Conservation (phyloP, 1,140 invertebrate genomes). For the Harpegnathos saltator region DNA sequence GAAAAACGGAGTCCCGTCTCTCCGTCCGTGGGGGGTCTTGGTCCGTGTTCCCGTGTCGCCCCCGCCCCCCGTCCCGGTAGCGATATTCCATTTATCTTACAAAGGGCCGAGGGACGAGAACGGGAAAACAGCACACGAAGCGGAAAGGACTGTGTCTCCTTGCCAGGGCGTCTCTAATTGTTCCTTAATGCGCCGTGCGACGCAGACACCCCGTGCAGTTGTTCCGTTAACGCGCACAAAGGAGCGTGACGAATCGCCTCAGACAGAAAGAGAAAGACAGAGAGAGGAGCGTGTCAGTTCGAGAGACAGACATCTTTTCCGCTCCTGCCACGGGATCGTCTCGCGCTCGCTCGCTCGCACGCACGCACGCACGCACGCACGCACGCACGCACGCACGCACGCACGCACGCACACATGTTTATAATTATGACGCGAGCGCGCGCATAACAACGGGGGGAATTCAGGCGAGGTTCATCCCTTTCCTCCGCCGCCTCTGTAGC, state of each 20-base stretch:
- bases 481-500: neutral
- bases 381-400: neutral
- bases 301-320: constrained; percentile 53
- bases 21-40: too few species aligned
- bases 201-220: constrained; percentile 25
- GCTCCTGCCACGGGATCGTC: constrained; percentile 1
- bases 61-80: too few species aligned
- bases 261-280: too few species aligned
- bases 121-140: too few species aligned
- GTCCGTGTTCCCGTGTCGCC: too few species aligned
- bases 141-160: too few species aligned
- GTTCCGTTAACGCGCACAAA: constrained; percentile 44
- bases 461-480: neutral
- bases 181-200: neutral
- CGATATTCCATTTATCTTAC: too few species aligned
- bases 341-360: constrained; percentile 6
- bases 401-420: constrained; percentile 2
- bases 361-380: constrained; percentile 2
- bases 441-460: constrained; percentile 25
- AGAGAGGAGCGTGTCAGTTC: constrained; percentile 54
- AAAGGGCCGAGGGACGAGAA: too few species aligned
- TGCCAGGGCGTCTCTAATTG: too few species aligned
- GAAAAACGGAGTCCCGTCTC: too few species aligned
- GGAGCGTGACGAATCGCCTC: constrained; percentile 42
- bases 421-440: constrained; percentile 48